Conservation (phyloP, 2,888 invertebrate species). For the Thysanoteuthis rhombus region DNA sequence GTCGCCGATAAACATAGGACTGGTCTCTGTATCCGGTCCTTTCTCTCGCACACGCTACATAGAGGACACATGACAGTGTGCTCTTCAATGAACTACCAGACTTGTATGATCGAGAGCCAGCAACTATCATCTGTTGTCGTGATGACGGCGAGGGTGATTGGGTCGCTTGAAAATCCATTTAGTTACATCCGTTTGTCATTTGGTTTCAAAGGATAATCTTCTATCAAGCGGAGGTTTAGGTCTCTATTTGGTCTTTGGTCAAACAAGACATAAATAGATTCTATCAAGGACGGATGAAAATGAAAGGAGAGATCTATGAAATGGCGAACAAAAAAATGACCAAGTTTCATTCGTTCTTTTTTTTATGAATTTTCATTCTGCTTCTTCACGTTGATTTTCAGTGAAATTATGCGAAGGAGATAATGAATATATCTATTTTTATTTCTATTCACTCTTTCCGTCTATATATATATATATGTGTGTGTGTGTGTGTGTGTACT, state of each 20-base stretch:
- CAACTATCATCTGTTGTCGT: too few relatives aligned
- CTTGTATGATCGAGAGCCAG: too few relatives aligned
- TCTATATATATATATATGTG: not conserved
- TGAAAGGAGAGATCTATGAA: not conserved
- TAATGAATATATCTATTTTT: not conserved
- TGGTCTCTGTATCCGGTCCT: too few relatives aligned
- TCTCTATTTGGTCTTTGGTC: not conserved
- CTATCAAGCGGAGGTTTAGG: not conserved
- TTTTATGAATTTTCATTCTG: not conserved
- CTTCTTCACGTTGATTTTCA: too few relatives aligned
- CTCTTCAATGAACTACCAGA: too few relatives aligned
- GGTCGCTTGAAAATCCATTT: not conserved
- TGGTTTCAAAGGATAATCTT: not conserved
- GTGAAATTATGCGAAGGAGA: not conserved
- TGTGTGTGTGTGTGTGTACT: not conserved
- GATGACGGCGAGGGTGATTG: not conserved
- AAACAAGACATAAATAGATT: not conserved
- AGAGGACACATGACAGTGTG: too few relatives aligned
- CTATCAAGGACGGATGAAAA: not conserved
- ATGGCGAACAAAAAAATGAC: not conserved
- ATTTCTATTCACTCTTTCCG: not conserved
- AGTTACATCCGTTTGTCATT: not conserved
- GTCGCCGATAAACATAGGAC: too few relatives aligned
- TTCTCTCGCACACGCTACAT: too few relatives aligned
- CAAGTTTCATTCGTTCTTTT: not conserved